A percentile compares a stretch with the other conserved stretches of the same genome.
phyloP scores from a whole-genome alignment of 2,888 invertebrate genomes.

The Athetis lepigone region DNA sequence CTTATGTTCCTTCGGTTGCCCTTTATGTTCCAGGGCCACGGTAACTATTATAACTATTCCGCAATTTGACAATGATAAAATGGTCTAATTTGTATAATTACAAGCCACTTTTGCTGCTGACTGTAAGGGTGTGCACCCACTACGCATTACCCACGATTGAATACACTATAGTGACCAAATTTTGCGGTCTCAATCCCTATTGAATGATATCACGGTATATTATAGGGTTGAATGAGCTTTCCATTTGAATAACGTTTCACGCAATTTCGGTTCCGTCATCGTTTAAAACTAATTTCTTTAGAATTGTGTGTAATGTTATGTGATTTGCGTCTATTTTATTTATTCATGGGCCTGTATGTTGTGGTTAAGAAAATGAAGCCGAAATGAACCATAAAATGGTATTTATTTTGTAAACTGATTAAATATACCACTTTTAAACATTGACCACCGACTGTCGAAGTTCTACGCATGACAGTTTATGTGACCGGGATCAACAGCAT shows the following conservation, averaged over 20 bases:
- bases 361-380: not conserved
- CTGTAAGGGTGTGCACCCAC: slow-evolving; percentile 31
- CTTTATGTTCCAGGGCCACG: no score
- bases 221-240: slow-evolving; percentile 75
- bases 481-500: no score
- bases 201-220: slow-evolving; percentile 74
- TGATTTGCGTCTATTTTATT: slow-evolving; percentile 11
- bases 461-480: no score
- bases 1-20: no score
- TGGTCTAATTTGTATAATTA: no score
- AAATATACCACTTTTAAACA: no score
- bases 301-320: slow-evolving; percentile 22
- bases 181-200: slow-evolving; percentile 85
- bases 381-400: no score
- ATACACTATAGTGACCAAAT: slow-evolving; percentile 83
- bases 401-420: no score
- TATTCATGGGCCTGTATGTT: not conserved
- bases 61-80: no score
- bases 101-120: slow-evolving; percentile 8
- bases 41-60: no score
- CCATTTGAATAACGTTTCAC: slow-evolving; percentile 75
- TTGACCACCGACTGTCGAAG: no score
- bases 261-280: slow-evolving; percentile 74
- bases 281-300: slow-evolving; percentile 66
- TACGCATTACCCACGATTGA: slow-evolving; percentile 80